A percentile compares a stretch with the other conserved stretches of the same genome.
These are phyloP conservation scores for Rhodeus uyekii DNA, from an alignment of 2,797 vertebrate genomes.

Conservation along the genomic window DNA sequence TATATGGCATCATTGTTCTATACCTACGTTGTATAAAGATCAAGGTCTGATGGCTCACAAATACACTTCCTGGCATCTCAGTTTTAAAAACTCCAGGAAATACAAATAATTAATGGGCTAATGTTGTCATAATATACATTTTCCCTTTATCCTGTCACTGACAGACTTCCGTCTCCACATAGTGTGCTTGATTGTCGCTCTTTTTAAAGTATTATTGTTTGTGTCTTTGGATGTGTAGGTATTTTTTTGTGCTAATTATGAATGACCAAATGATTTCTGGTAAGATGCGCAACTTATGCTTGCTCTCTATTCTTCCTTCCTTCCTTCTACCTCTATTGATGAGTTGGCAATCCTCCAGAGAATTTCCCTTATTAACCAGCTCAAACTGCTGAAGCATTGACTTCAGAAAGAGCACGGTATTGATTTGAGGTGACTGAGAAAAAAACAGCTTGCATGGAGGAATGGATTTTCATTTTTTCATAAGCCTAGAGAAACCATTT, in stretches of 20 bases:
- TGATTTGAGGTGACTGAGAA: constrained; percentile 46
- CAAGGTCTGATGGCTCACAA: neutral
- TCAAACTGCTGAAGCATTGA: constrained; percentile 40
- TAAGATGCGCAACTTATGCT: constrained; percentile 1
- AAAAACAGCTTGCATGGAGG: constrained; percentile 27
- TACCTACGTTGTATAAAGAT: constrained; percentile 4
- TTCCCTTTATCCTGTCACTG: constrained; percentile 2
- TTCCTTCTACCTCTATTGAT: constrained; percentile 34
- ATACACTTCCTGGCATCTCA: neutral
- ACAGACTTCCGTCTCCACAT: neutral
- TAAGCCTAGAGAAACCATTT: constrained; percentile 29
- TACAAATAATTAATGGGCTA: neutral
- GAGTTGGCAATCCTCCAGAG: constrained; percentile 38
- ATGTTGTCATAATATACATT: neutral
- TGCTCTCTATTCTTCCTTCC: neutral
- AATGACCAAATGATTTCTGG: constrained; percentile 20
- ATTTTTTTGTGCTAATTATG: constrained; percentile 19
- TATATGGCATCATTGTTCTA: neutral
- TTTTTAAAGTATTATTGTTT: neutral
- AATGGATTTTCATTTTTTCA: constrained; percentile 49
- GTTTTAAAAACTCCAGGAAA: neutral
- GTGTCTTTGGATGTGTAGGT: neutral
- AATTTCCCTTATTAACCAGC: constrained; percentile 53
- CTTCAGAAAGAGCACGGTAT: constrained; percentile 53
- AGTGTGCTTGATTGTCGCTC: constrained; percentile 13